phyloP scores from a whole-genome alignment of 2,113 vertebrate species.

The Centropus unirufus region DNA sequence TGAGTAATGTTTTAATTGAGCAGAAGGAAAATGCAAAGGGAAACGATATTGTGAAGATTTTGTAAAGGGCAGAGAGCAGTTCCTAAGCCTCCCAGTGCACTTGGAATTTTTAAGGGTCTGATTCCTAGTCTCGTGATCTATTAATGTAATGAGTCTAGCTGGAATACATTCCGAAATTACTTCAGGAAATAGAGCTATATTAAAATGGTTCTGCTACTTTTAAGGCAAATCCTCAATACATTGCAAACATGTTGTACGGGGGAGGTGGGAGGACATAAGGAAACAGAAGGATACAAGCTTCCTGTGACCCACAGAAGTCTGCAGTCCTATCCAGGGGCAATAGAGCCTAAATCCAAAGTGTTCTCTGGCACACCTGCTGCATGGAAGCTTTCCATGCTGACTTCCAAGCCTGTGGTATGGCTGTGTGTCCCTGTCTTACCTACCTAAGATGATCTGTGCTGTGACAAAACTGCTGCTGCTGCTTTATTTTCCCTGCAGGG shows the following conservation, averaged over 20 bases:
- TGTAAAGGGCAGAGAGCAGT: neutral
- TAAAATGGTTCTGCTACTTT: neutral
- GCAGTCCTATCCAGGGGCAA: neutral
- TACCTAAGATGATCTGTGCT: neutral
- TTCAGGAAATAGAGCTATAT: neutral
- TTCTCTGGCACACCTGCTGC: neutral
- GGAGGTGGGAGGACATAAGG: neutral
- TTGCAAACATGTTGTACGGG: neutral
- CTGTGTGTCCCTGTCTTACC: neutral
- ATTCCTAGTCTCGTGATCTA: neutral
- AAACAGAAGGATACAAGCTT: neutral
- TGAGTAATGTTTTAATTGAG: neutral
- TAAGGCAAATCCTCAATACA: neutral
- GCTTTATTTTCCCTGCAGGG: slow-evolving; percentile 72
- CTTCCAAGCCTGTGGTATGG: neutral
- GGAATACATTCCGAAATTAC: neutral
- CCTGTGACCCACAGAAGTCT: neutral
- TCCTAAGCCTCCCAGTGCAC: neutral
- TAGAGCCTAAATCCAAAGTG: neutral
- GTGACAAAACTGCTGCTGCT: neutral
- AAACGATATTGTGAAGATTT: neutral
- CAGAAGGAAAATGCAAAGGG: neutral
- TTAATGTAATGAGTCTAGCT: neutral
- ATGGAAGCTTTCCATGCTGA: neutral
- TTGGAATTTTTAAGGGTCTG: neutral